phyloP scores from a whole-genome alignment of 1,140 invertebrate species.

The Andricus grossulariae region DNA sequence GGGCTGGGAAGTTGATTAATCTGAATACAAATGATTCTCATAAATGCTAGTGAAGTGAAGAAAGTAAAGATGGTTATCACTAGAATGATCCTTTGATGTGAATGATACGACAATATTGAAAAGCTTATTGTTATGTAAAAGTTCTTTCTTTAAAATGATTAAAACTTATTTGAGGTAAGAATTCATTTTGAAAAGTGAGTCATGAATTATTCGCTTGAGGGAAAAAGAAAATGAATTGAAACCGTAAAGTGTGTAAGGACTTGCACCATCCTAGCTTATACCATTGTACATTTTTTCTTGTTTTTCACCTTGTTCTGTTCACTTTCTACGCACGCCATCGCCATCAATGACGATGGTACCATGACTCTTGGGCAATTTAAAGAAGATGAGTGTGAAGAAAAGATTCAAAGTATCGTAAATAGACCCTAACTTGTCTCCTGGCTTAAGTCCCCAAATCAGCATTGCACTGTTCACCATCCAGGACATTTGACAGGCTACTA shows the following conservation, averaged over 20 bases:
- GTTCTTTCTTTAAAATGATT: too few species aligned
- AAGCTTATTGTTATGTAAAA: too few species aligned
- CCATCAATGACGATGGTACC: conserved; percentile 61
- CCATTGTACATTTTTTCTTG: neutral
- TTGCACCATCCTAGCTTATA: neutral
- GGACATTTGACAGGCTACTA: conserved; percentile 78
- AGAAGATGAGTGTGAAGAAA: conserved; percentile 62
- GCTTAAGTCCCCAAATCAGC: conserved; percentile 83
- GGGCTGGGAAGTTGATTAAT: too few species aligned
- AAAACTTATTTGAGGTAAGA: conserved; percentile 10
- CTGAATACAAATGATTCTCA: neutral
- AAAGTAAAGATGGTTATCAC: neutral
- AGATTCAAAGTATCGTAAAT: conserved; percentile 60
- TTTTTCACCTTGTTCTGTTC: conserved; percentile 21
- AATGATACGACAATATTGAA: too few species aligned
- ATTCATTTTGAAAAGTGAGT: too few species aligned
- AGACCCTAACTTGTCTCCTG: conserved; percentile 81
- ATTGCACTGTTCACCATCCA: conserved; percentile 84
- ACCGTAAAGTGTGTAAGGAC: too few species aligned
- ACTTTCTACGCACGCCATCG: conserved; percentile 52
- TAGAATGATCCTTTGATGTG: too few species aligned
- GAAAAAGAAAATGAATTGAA: too few species aligned
- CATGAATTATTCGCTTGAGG: too few species aligned
- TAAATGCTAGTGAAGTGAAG: neutral
- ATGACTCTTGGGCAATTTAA: conserved; percentile 65